Evolutionary conservation across 2,888 invertebrate genomes (phyloP).

Genomic region (Lamellibrachia columna): DNA sequence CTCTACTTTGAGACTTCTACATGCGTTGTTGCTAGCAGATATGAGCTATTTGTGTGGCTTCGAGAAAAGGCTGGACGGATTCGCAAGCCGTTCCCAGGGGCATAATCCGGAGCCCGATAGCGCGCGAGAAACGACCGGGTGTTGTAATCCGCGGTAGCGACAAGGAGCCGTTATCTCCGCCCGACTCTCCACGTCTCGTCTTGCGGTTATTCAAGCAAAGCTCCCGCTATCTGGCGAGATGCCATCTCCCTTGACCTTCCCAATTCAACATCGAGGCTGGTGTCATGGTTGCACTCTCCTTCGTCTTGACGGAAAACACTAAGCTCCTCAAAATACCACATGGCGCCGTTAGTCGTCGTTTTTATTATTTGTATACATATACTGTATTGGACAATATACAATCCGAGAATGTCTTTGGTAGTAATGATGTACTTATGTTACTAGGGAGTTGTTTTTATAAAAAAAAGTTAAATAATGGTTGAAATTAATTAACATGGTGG

Average conservation of each 20-base stretch:
- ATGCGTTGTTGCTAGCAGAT: background rate
- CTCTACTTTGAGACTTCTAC: background rate
- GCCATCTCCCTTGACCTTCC: background rate
- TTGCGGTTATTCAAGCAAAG: background rate
- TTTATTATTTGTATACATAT: too few species aligned
- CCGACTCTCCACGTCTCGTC: background rate
- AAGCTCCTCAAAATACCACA: background rate
- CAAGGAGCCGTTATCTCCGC: background rate
- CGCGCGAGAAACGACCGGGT: background rate
- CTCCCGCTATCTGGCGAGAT: background rate
- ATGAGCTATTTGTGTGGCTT: conserved; percentile 11
- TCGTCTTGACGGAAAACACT: background rate
- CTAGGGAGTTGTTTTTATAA: too few species aligned
- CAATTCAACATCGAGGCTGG: background rate
- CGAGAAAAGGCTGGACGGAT: background rate
- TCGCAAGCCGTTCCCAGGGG: background rate
- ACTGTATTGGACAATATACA: too few species aligned
- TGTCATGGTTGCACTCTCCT: background rate
- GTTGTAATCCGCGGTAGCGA: background rate
- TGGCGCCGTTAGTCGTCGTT: background rate
- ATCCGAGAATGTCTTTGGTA: too few species aligned
- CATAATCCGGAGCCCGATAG: background rate
- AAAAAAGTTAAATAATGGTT: too few species aligned
- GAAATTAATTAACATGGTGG: too few species aligned
- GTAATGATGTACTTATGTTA: too few species aligned